Conservation (phyloP, 2,797 vertebrate genomes). For the Bryconaethiops microstoma region DNA sequence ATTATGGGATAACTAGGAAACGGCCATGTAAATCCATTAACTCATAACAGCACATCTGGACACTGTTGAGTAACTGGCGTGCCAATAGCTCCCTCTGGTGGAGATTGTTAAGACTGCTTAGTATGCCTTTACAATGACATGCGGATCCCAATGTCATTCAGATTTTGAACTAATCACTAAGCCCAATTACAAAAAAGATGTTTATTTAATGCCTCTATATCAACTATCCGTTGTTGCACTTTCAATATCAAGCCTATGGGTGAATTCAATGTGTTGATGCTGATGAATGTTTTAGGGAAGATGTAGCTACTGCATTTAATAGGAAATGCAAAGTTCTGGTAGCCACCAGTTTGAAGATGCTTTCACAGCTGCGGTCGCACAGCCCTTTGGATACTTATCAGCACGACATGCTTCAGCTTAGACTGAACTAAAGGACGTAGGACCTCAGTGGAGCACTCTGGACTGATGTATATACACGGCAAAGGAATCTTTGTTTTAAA, state of each 20-base stretch:
- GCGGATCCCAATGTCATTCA: no score
- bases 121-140: no score
- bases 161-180: no score
- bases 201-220: no score
- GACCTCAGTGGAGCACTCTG: neutral
- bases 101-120: no score
- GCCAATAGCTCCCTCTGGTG: no score
- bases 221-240: neutral
- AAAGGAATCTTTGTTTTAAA: neutral
- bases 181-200: no score
- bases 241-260: neutral
- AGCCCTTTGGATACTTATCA: neutral
- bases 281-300: neutral
- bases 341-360: neutral
- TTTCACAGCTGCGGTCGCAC: neutral
- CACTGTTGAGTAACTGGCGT: no score
- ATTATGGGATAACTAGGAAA: no score
- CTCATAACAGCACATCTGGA: no score
- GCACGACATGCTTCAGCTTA: neutral
- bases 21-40: no score
- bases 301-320: neutral
- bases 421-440: neutral
- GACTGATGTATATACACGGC: neutral
- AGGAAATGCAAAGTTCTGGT: neutral
- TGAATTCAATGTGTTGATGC: neutral